phyloP scores from a whole-genome alignment of 2,797 vertebrate species.

The Mastacembelus armatus region DNA sequence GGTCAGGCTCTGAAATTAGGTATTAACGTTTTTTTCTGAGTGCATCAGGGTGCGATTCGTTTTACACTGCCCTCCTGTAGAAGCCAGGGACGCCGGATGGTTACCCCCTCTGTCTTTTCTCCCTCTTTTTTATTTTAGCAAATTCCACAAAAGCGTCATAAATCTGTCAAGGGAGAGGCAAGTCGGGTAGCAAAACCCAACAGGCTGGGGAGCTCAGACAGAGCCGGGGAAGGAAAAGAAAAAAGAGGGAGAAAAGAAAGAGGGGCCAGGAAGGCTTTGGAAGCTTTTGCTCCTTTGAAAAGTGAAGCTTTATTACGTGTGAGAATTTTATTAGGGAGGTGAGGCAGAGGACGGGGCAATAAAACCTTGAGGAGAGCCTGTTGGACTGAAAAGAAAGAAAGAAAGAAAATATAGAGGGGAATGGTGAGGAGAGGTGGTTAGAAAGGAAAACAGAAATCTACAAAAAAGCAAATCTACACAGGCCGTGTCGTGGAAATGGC shows the following conservation, averaged over 20 bases:
- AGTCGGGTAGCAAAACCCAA: slow-evolving; percentile 59
- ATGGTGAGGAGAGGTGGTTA: slow-evolving; percentile 32
- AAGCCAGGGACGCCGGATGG: slow-evolving; percentile 47
- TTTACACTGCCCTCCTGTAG: slow-evolving; percentile 44
- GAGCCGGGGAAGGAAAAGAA: slow-evolving; percentile 68
- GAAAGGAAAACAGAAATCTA: slow-evolving; percentile 44
- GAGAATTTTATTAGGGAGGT: slow-evolving; percentile 82
- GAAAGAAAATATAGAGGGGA: slow-evolving; percentile 35
- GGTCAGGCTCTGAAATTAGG: slow-evolving; percentile 21
- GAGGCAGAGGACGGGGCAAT: slow-evolving; percentile 72
- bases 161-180: slow-evolving; percentile 78
- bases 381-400: slow-evolving; percentile 31
- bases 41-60: slow-evolving; percentile 37
- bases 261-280: slow-evolving; percentile 68
- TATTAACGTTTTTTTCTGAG: slow-evolving; percentile 35
- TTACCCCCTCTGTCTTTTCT: slow-evolving; percentile 31
- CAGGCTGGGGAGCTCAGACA: slow-evolving; percentile 68
- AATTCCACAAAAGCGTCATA: slow-evolving; percentile 83
- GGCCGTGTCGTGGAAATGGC: slow-evolving; percentile 37
- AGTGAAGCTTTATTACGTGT: slow-evolving; percentile 83
- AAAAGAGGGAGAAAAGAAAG: slow-evolving; percentile 45
- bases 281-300: slow-evolving; percentile 81
- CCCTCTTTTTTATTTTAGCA: slow-evolving; percentile 70
- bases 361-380: slow-evolving; percentile 58
- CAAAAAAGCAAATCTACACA: slow-evolving; percentile 46